Conservation (phyloP, 1,140 invertebrate species). For the Antheraea pernyi region DNA sequence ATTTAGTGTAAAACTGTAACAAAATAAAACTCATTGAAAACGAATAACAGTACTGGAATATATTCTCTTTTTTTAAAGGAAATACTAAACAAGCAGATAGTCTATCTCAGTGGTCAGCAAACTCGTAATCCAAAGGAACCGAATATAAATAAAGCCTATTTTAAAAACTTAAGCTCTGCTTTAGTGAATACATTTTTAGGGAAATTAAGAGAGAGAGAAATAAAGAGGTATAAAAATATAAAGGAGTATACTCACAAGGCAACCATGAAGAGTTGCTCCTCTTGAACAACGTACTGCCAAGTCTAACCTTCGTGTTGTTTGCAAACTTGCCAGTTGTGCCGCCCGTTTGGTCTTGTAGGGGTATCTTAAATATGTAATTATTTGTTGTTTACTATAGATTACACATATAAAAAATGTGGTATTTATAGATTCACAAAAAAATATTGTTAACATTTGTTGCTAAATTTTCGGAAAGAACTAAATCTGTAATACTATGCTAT, state of each 20-base stretch:
- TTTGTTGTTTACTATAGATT: neutral
- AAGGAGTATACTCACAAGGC: slow-evolving; percentile 30
- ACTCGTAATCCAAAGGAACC: too few species aligned
- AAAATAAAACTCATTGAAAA: neutral
- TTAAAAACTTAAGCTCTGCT: too few species aligned
- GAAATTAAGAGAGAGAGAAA: neutral
- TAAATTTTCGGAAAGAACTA: too few species aligned
- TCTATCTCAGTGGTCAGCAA: too few species aligned
- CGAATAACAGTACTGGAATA: neutral
- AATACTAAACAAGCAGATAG: too few species aligned
- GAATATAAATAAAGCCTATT: too few species aligned
- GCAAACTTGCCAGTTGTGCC: neutral
- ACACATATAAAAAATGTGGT: neutral
- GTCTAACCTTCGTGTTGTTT: slow-evolving; percentile 20
- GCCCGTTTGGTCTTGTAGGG: neutral
- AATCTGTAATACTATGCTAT: too few species aligned
- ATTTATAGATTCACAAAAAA: too few species aligned
- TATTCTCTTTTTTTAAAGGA: too few species aligned
- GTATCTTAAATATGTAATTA: neutral
- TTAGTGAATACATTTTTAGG: too few species aligned
- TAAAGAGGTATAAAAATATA: neutral
- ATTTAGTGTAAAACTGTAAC: slow-evolving; percentile 48
- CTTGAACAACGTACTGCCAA: slow-evolving; percentile 42
- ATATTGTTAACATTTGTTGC: too few species aligned
- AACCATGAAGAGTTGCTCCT: slow-evolving; percentile 28